phyloP scores from a whole-genome alignment of 2,113 vertebrate species.

The Heloderma charlesbogerti region DNA sequence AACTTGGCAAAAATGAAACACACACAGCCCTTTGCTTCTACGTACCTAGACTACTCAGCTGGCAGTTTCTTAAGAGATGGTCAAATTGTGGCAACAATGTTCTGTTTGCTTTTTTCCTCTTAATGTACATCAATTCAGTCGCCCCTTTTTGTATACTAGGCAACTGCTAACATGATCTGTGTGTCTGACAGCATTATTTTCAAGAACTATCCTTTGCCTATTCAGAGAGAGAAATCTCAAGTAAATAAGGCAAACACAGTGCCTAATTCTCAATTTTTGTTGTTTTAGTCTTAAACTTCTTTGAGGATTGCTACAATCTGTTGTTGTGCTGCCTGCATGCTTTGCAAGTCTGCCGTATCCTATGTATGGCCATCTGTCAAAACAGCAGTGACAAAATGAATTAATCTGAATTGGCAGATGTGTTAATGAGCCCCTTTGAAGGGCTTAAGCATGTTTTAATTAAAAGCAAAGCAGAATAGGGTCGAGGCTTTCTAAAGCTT shows the following conservation, averaged over 20 bases:
- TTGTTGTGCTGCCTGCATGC: conserved; percentile 67
- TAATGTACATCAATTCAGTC: conserved; percentile 34
- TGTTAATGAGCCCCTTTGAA: conserved; percentile 77
- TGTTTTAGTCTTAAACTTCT: conserved; percentile 61
- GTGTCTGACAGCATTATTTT: conserved; percentile 47
- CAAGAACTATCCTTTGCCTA: conserved; percentile 39
- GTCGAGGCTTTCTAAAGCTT: conserved; percentile 67
- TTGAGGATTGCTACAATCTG: conserved; percentile 62
- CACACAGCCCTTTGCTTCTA: neutral
- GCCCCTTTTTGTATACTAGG: conserved; percentile 31
- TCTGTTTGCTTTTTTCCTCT: conserved; percentile 36
- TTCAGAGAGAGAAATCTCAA: neutral
- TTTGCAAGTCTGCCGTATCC: conserved; percentile 64
- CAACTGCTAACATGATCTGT: conserved; percentile 46
- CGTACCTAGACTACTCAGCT: conserved; percentile 10
- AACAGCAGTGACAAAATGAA: conserved; percentile 73
- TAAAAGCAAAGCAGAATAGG: conserved; percentile 71
- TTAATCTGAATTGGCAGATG: conserved; percentile 75
- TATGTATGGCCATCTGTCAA: conserved; percentile 73
- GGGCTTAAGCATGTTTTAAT: conserved; percentile 73
- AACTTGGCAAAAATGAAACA: neutral
- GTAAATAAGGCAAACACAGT: conserved; percentile 30
- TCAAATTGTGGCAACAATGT: neutral
- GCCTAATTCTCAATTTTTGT: conserved; percentile 33
- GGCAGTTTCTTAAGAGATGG: neutral